Evolutionary conservation across 2,888 invertebrate genomes (phyloP), one percentile per base, ranked within the genome.

Genomic region (Perdita meconis): DNA sequence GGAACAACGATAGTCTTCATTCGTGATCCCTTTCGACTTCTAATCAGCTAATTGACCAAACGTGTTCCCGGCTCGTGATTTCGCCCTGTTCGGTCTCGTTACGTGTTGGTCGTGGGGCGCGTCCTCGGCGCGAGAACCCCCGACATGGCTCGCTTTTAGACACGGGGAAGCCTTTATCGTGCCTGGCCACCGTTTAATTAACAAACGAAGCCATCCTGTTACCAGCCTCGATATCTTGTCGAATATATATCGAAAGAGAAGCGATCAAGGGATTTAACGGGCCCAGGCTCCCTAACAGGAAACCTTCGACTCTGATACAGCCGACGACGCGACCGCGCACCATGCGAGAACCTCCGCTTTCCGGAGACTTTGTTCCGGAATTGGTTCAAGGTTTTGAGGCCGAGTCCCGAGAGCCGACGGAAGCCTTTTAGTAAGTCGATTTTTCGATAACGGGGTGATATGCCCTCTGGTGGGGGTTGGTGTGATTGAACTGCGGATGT

Each of bases 121-220:
- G 68, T 65, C 61, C 77, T 70, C 69, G n/a, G 30, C 44, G 57
- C 57, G 60, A 78, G 70, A 69, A 76, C 80, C 72, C n/a, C 78
- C 82, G 81, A 79, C 77, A 73, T 36, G 40, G 44, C 40, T 40
- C 65, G 75, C 70, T 75, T 77, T 80, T 70, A 59, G 72, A 61
- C 42, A 61, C 63, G 63, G 16, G n/a, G 50, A 61, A 65, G 68
- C 76, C 80, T 80, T 81, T 81, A 82, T 80, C 71, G 71, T 68
- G 71, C 61, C 65, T 50, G 40, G 24, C 61, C 75, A 57, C 47
- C 79, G 79, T 75, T 83, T 85, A 83, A 85, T 85, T 85, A 85
- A 81, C 77, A 56, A 81, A 73, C 73, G 68, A 64, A 42, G 78
- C 78, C 72, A 38, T 36, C 50, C 42, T 40, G 59, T 40, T 55